Base-by-base conservation (phyloP, 2,888 invertebrate species). In the Noctua fimbriata region DNA sequence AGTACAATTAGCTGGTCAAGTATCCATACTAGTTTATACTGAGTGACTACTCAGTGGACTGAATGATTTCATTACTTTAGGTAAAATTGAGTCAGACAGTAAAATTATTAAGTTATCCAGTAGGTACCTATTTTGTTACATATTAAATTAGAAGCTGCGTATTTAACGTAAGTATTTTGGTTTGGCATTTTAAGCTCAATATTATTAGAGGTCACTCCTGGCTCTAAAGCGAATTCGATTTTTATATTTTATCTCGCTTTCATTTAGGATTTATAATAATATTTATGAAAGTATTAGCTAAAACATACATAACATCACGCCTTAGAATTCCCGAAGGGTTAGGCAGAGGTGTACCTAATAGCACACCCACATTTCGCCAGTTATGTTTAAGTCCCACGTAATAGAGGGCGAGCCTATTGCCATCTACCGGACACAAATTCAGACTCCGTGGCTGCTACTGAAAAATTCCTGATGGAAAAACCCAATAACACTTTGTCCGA, bases 1-100 rank as follows among this genome's bases (percentile, higher is more conserved):
- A 89, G 87, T 85, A 84, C 88, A 92, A 91, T 92, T 90, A 90
- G 65, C 67, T 78, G 76, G 65, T 65, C 74, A 87, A 84, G 72
- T 77, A 36, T 83, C 66, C 70, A 69, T 79, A 70, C 60, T 79
- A 79, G 79, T 87, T 83, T 82, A 85, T 73, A 76, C 67, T n/a
- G 69, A 82, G 58, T 73, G 47, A 82, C 52, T 71, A 12, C 69
- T 84, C 69, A 52, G 63, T 44, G 49, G 36, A 78, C 81, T 47
- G 84, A 67, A 79, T 82, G 49, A 82, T 84, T 79, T 79, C 1
- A 79, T 82, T 79, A 7, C 49, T 72, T 77, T 71, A 55, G 41
- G 44, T 58, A 9, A 79, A 72, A 72, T 84, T 69, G 69, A 65
- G n/a, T n/a, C 14, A n/a, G n/a, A 63, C 41, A 28, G 24, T 66